Evolutionary conservation across 2,797 vertebrate genomes (phyloP), one percentile per base, ranked within the genome.

Genomic region (Knipowitschia caucasica): DNA sequence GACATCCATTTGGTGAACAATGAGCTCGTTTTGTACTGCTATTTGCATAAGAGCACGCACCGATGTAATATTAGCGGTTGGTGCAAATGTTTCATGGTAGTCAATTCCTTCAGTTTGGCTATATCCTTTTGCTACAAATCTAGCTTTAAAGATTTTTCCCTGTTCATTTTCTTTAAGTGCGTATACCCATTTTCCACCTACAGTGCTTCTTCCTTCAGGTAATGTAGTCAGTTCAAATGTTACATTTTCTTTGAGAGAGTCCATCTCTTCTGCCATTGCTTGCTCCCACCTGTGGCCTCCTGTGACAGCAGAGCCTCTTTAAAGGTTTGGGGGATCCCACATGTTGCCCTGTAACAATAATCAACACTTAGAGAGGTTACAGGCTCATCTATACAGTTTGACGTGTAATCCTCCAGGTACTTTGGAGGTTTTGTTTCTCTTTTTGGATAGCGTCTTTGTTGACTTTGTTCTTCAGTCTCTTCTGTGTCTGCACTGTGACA

Each of bases 281-380:
- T 14, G 18, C 31, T 47, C 1, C 63, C 63, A 70, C 24, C 2
- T 14, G 2, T 24, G 10, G 31, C 39, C n/a, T 61, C 39, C 0
- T 56, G 29, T 61, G 56, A 73, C 25, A 18, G 58, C 26, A 53
- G 23, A 11, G 63, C 60, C 20, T 67, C 61, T 39, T 27, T 58
- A 26, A 62, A 69, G 29, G 55, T 72, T 33, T 69, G 68, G 23
- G 23, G 40, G 12, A 25, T 25, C 21, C 23, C 23, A 25, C 23
- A 43, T 24, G 23, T 6, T 6, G 12, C 40, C 4, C 23, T 43
- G 12, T 25, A 25, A 43, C 21, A 43, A 43, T 43, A 39, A 20
- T 20, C 36, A 39, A 39, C 18, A 39, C 2, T 20, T 21, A 56
- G 45, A 7, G 68, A 11, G 23, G 33, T 47, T 38, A 46, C 24